Evolutionary conservation across 37 sponge, comb jelly and placozoan genomes (phyloP).

Genomic region (Bolinopsis microptera): DNA sequence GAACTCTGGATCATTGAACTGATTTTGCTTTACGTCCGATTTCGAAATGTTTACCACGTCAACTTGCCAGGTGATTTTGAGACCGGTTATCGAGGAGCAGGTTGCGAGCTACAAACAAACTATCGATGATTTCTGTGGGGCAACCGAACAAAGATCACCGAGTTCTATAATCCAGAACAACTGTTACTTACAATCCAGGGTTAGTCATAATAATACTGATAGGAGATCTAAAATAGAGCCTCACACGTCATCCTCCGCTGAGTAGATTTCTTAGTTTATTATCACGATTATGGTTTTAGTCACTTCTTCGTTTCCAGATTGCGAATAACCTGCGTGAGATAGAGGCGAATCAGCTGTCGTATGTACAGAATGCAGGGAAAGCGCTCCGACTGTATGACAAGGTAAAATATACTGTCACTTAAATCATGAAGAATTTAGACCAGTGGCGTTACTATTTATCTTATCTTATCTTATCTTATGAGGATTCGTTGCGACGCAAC

Average conservation of each 20-base stretch:
- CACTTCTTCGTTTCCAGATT: too few species aligned
- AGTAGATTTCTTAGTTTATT: too few species aligned
- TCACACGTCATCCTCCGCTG: too few species aligned
- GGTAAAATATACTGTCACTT: neutral
- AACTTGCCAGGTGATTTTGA: neutral
- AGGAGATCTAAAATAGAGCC: too few species aligned
- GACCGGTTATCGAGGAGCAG: neutral
- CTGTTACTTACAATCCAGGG: neutral
- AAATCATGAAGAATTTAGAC: too few species aligned
- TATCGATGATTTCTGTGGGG: neutral
- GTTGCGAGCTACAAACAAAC: neutral
- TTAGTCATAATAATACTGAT: neutral
- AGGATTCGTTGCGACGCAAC: too few species aligned
- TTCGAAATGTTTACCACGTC: too few species aligned
- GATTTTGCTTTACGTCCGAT: too few species aligned
- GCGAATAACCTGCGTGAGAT: neutral
- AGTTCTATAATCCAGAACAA: neutral
- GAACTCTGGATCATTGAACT: too few species aligned
- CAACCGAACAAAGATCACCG: neutral
- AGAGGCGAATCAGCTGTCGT: neutral
- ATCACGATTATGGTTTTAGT: too few species aligned
- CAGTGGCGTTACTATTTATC: too few species aligned
- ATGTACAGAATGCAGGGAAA: slow-evolving; percentile 1
- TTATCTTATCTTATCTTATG: too few species aligned
- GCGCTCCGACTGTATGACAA: neutral